phyloP scores from a whole-genome alignment of 2,888 invertebrate genomes.

The Coecobrya sp. region DNA sequence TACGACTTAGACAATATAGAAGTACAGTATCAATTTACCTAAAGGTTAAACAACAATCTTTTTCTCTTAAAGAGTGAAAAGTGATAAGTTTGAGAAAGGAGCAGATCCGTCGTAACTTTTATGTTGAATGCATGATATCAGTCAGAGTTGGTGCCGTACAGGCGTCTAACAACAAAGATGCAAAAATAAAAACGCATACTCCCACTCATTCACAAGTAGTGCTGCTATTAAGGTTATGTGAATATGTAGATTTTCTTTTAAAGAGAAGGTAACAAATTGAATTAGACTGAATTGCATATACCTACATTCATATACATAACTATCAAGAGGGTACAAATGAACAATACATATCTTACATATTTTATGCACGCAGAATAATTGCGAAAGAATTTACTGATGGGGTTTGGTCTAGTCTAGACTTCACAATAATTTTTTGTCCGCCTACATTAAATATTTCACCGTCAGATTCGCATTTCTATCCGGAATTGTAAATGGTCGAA shows the following conservation, averaged over 20 bases:
- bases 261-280: constrained; percentile 60
- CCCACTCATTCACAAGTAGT: not conserved
- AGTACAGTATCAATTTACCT: not conserved
- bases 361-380: constrained; percentile 5
- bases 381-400: not conserved
- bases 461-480: not conserved
- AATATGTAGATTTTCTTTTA: not conserved
- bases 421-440: constrained; percentile 24
- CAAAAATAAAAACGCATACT: not conserved
- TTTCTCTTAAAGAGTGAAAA: constrained; percentile 1
- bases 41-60: constrained; percentile 26
- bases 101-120: not conserved
- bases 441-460: not conserved
- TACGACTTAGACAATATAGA: constrained; percentile 36
- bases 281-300: constrained; percentile 32
- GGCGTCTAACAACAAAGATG: not conserved
- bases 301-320: not conserved
- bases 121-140: not conserved
- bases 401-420: constrained; percentile 60
- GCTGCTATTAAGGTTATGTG: not conserved
- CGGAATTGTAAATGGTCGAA: constrained; percentile 5
- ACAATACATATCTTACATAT: not conserved
- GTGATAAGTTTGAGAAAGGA: constrained; percentile 7
- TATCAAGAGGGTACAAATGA: too few relatives aligned
- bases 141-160: not conserved